Evolutionary conservation across 2,888 invertebrate genomes (phyloP), one percentile per base, ranked within the genome.

Genomic region (Euspilapteryx auroguttella): DNA sequence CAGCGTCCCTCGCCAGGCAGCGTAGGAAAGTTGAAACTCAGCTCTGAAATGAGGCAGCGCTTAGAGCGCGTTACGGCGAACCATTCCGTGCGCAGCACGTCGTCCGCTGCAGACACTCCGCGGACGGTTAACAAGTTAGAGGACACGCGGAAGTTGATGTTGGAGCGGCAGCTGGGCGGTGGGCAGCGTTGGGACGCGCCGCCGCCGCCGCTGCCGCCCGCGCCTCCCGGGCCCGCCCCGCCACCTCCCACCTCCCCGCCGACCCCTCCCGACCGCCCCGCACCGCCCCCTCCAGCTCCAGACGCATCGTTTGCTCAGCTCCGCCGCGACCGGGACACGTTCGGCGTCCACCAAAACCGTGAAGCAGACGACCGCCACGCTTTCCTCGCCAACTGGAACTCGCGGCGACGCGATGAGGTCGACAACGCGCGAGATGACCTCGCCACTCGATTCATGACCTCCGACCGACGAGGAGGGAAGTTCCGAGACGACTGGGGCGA

Each of bases 1-100:
- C 84, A 87, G 32, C 77, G 89, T 22, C 90, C 89, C 1, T 85
- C 87, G 0, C 91, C 91, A 0, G 92, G 92, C 2, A 92, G 91
- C 49, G 89, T 94, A 3, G 94, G 94, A 0, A 94, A 94, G 55
- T 61, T 94, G 1, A 89, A 93, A 45, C 80, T 94, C 6, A 93
- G 92, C 48, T 89, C 90, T 0, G 94, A 94, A 66, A 94, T 94
- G 94, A 81, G 92, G 9, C 89, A 91, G 46, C 80, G 94, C 36
- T 55, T 94, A 33, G 94, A 94, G 54, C 83, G 88, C 52, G 92
- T 94, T 0, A 94, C 93, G 0, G 89, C 92, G 0, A 90, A 89
- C 42, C 92, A 93, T 54, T 92, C 91, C 2, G 86, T 93, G 0
- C 78, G 92, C 12, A 87, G 88, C 8, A 81, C 87, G 4, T 87